Base-by-base conservation (phyloP, 2,113 vertebrate species). In the Rhea americana region DNA sequence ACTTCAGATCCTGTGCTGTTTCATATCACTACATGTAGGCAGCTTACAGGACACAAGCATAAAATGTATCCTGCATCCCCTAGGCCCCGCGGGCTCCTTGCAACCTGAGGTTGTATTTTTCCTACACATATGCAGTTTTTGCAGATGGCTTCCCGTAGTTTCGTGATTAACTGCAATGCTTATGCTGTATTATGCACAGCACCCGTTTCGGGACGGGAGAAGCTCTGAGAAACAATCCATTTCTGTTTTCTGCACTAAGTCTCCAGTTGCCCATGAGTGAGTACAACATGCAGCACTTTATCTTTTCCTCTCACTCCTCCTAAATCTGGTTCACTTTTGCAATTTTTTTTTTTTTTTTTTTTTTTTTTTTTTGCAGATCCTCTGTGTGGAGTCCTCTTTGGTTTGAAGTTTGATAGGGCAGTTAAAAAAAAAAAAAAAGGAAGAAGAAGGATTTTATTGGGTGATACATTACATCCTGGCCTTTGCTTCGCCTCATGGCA, bases 271-370 rank as follows among this genome's bases (percentile, higher is more conserved):
- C 75, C 35, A 8, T 2, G 35, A 56, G 17, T 39, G 25, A 85
- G 84, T 19, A 13, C 65, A 89, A 75, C 55, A 26, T 0, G 4
- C 4, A 75, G 35, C 85, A 93, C 91, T 66, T 91, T 76, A 89
- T 95, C 95, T 93, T 90, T 90, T 71, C 82, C 55, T 78, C 85
- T 65, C 47, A 51, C 85, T 90, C 77, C 91, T 91, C 77, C 86
- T 95, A 89, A 93, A 94, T 96, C 94, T 91, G 77, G 7, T 48
- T 84, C 0, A 0, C 43, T 83, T 65, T 65, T 72, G 24, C 0
- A 90, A 26, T 51, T 16, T 76, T 47, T 43, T 88, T 0, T 51
- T 16, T 76, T 47, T 43, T 88, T 0, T 51, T 16, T 76, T 47
- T 43, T 88, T 0, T 51, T 43, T 51, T 16, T 76, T 47, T 43